Evolutionary conservation across 2,888 invertebrate genomes (phyloP).

Genomic region (Tachystola acroxantha): DNA sequence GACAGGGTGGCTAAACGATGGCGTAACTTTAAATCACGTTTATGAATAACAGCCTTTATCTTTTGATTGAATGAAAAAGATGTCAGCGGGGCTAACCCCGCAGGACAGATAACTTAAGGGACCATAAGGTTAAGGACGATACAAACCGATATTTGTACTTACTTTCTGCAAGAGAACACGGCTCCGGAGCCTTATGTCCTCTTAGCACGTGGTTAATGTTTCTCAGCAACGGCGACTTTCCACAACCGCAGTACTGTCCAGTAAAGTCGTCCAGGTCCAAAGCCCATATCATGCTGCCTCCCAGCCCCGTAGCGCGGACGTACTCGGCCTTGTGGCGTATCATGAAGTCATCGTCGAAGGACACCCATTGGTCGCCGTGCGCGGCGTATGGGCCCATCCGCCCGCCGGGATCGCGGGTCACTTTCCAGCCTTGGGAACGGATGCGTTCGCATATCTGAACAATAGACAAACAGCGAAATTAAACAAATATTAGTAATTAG

Average conservation of each 20-base stretch:
- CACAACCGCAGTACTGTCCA: constrained; percentile 86
- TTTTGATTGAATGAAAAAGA: too few relatives aligned
- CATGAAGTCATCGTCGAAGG: constrained; percentile 93
- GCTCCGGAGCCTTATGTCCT: constrained; percentile 81
- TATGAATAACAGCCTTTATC: too few relatives aligned
- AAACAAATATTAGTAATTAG: too few relatives aligned
- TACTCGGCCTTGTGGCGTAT: constrained; percentile 90
- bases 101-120: too few relatives aligned
- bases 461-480: too few relatives aligned
- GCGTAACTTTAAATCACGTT: too few relatives aligned
- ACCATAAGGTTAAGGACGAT: too few relatives aligned
- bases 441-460: constrained; percentile 88
- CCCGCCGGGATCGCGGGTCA: constrained; percentile 86
- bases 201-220: constrained; percentile 90
- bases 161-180: constrained; percentile 59
- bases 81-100: too few relatives aligned
- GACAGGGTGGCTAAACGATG: too few relatives aligned
- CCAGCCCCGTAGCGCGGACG: constrained; percentile 87
- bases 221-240: constrained; percentile 86
- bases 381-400: constrained; percentile 94
- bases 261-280: constrained; percentile 92
- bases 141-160: too few relatives aligned
- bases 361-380: constrained; percentile 93
- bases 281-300: constrained; percentile 94
- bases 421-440: constrained; percentile 85